Base-by-base conservation (phyloP, 1,140 invertebrate species). In the Mamestra configurata region DNA sequence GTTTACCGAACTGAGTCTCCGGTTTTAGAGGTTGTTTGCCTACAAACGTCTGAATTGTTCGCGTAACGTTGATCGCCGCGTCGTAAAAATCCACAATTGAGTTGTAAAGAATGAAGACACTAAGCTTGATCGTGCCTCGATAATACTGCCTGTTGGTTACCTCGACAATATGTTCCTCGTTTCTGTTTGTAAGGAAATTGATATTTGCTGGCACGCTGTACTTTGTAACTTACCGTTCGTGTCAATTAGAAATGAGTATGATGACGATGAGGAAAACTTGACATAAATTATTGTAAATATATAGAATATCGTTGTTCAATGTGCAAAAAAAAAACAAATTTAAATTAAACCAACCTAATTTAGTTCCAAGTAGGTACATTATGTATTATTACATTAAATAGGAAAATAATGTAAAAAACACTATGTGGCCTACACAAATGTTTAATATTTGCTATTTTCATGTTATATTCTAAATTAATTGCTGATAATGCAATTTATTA, bases 1-100 rank as follows among this genome's bases (percentile, higher is more conserved):
- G 68, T 73, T 79, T 77, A 84, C 64, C 35, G 70, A 77, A 80
- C 70, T 79, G 79, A 70, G 73, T 80, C 79, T 80, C 77, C 71
- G 73, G 66, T 59, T 79, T 82, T 86, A 72, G 53, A 84, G 61
- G 79, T 79, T 83, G 80, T 79, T 83, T 57, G 80, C 37, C 79
- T 72, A 73, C 70, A 78, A 79, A 72, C 68, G 49, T 73, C 80
- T 80, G 24, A 31, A 79, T 79, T 64, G 73, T 78, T 84, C 43
- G 46, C 51, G 53, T 79, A 76, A 79, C 51, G 73, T 79, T 72
- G 49, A 43, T 72, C 46, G 55, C 70, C 35, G 40, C 77, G 15
- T 72, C 68, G 68, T 79, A 79, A 79, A 73, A 79, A 57, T 79
- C 18, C 40, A 75, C 31, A 66, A 72, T n/a, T 57, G 55, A 77